Evolutionary conservation across 30 jellyfish, hydroid and myxozoan genomes (phyloP).

Genomic region (Cassiopea andromeda): DNA sequence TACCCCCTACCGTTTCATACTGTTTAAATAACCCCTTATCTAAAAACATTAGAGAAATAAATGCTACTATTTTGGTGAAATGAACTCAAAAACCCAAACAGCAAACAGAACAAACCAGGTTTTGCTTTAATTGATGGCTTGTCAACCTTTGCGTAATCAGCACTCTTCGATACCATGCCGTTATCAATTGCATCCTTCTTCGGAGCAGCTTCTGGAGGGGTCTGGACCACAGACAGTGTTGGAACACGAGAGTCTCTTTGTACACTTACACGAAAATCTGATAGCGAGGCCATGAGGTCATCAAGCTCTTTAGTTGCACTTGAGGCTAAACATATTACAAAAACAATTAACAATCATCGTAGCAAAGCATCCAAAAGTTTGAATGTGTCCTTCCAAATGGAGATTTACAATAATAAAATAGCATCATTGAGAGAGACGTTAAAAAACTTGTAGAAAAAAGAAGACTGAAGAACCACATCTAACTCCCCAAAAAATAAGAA

Average conservation of each 20-base stretch:
- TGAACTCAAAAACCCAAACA: no score
- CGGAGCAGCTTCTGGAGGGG: slow-evolving; percentile 19
- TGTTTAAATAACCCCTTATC: no score
- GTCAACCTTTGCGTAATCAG: slow-evolving; percentile 90
- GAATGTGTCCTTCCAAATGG: no score
- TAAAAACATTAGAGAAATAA: no score
- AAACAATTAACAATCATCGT: neutral
- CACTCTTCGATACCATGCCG: slow-evolving; percentile 74
- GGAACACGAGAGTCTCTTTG: slow-evolving; percentile 71
- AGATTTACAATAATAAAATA: no score
- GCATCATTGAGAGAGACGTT: no score
- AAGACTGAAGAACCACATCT: no score
- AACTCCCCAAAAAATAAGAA: no score
- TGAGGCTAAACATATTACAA: slow-evolving; percentile 75
- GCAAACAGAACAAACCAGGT: no score
- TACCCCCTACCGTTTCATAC: no score
- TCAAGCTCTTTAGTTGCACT: slow-evolving; percentile 95
- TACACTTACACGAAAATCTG: slow-evolving; percentile 88
- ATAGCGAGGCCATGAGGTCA: slow-evolving; percentile 96
- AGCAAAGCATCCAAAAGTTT: neutral
- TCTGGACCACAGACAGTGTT: slow-evolving; percentile 34
- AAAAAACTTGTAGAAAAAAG: no score
- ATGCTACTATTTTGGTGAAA: no score
- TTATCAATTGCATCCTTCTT: slow-evolving; percentile 7
- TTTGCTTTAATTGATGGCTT: slow-evolving; percentile 74